Base-by-base conservation (phyloP, 2,113 vertebrate genomes). In the Macaca mulatta region DNA sequence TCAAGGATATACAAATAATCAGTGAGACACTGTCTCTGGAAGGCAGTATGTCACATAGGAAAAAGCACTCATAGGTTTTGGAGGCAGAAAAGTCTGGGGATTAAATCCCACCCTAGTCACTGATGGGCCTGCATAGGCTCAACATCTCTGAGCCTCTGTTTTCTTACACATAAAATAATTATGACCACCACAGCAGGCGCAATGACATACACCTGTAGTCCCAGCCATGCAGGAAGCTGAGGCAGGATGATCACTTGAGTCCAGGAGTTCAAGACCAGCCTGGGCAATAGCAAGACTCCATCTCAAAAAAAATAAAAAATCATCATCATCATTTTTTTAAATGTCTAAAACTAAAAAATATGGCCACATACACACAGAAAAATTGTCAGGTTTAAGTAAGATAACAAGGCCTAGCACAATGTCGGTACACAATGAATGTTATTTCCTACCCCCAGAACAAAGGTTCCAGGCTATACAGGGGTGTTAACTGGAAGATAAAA, bases 151-250 rank as follows among this genome's bases (percentile, higher is more conserved):
- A 75, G 64, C 3, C 83, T 89, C 67, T 94, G 52, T 45, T 81
- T 81, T 94, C 84, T 78, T 94, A 91, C 22, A 22, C 72, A 38
- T 78, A 88, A 93, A 94, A 77, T 78, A 93, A 80, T 69, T 61
- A 84, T 75, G 64, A 95, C 61, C 38, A 92, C 35, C n/a, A 91
- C 5, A 93, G 69, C 52, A 64, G 12, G 61, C 32, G 61, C 61
- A 64, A 13, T 32, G 61, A 30, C 27, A 64, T 64, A 64, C 5
- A 64, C 27, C 61, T 32, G 61, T 64, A 64, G 61, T 64, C 27
- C 61, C 61, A 64, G 61, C 27, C 61, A 64, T 32, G 30, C 61
- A 64, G 30, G 5, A 30, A 27, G 61, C 61, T 64, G 12, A 64
- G 61, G 61, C 61, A 64, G 61, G 61, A 32, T 32, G 61, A 64